Evolutionary conservation across 2,888 invertebrate genomes (phyloP).

Genomic region (Liodrosophila aerea): DNA sequence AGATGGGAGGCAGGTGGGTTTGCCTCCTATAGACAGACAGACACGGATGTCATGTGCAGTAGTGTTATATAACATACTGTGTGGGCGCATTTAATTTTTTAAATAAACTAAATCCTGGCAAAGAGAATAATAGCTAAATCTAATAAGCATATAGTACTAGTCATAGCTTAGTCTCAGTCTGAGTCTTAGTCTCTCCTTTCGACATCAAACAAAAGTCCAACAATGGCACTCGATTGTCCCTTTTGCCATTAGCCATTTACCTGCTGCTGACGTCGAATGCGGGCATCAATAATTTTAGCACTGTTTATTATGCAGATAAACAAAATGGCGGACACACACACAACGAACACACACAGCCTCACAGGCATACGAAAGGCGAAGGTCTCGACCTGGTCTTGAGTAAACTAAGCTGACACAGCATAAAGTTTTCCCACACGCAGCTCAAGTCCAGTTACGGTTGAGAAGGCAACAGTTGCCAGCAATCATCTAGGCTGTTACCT

Average conservation of each 20-base stretch:
- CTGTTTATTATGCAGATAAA: conserved; percentile 75
- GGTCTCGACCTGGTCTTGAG: conserved; percentile 41
- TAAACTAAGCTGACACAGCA: conserved; percentile 64
- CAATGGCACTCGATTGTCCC: conserved; percentile 27
- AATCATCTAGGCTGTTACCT: conserved; percentile 73
- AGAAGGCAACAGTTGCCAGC: conserved; percentile 67
- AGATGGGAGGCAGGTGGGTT: not conserved
- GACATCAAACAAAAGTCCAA: conserved; percentile 36
- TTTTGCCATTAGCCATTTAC: conserved; percentile 33
- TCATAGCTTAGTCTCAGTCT: no score
- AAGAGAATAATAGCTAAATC: conserved; percentile 28
- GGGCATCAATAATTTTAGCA: conserved; percentile 72
- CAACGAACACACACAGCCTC: conserved; percentile 9
- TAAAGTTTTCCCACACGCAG: conserved; percentile 50
- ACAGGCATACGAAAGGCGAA: not conserved
- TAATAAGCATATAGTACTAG: no score
- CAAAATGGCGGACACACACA: conserved; percentile 57
- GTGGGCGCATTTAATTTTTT: conserved; percentile 57
- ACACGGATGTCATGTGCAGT: conserved; percentile 47
- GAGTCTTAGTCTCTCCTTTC: not conserved
- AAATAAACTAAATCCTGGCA: conserved; percentile 38
- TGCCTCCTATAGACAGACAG: conserved; percentile 3
- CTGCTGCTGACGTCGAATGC: conserved; percentile 63
- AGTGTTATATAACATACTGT: conserved; percentile 37
- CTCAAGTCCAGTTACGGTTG: not conserved